phyloP scores from a whole-genome alignment of 2,888 invertebrate genomes.

The Conchocele bisecta region DNA sequence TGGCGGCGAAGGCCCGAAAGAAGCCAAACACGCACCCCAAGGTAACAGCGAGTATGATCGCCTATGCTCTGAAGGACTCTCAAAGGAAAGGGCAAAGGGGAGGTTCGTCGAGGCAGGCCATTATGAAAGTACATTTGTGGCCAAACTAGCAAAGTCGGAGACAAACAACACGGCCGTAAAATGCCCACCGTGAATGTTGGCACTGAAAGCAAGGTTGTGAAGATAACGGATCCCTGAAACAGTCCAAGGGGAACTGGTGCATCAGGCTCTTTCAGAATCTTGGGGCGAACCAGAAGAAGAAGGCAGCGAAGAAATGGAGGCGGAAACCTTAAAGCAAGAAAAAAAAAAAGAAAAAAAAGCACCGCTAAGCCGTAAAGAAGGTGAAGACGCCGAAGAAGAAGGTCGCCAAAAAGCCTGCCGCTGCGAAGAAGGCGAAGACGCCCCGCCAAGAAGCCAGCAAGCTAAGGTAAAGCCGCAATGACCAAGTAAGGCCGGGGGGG shows the following conservation, averaged over 20 bases:
- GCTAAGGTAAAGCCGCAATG: conserved; percentile 58
- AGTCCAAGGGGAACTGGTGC: conserved; percentile 79
- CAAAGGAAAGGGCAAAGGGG: conserved; percentile 83
- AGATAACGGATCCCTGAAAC: conserved; percentile 79
- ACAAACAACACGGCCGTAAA: conserved; percentile 80
- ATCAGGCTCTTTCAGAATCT: conserved; percentile 76
- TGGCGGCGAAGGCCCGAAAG: too few species aligned
- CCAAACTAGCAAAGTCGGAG: conserved; percentile 82
- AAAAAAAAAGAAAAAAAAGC: too few species aligned
- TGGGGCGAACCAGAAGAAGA: conserved; percentile 60
- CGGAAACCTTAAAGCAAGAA: too few species aligned
- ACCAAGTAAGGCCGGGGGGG: too few species aligned
- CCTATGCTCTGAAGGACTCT: conserved; percentile 80
- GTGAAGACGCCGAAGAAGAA: conserved; percentile 57
- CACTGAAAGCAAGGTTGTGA: conserved; percentile 82
- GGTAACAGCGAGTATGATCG: conserved; percentile 83
- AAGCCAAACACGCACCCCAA: conserved; percentile 78
- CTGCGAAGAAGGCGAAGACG: conserved; percentile 53
- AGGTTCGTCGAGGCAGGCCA: conserved; percentile 83
- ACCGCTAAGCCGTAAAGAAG: conserved; percentile 60
- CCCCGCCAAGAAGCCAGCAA: too few species aligned
- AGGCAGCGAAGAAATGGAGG: conserved; percentile 33
- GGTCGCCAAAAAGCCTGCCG: conserved; percentile 52
- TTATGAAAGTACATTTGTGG: conserved; percentile 83
- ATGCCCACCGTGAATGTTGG: conserved; percentile 82